Base-by-base conservation (phyloP, 2,888 invertebrate genomes). In the Abrostola triplasia region DNA sequence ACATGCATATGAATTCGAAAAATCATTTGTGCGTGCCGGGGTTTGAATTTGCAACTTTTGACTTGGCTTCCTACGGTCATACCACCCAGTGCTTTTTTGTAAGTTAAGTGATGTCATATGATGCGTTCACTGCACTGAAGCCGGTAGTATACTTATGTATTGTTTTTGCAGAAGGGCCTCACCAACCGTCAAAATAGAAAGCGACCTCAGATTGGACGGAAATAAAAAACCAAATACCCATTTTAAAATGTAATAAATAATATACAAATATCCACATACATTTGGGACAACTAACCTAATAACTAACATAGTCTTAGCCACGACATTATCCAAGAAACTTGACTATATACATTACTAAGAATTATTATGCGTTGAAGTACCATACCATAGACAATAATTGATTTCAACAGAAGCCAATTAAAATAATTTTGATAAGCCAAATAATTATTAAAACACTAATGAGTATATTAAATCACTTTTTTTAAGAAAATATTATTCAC, bases 181-280 rank as follows among this genome's bases (percentile, higher is more conserved):
- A n/a, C n/a, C n/a, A n/a, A n/a, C n/a, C n/a, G n/a, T n/a, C n/a
- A n/a, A n/a, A n/a, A n/a, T n/a, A n/a, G n/a, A n/a, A n/a, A n/a
- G n/a, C n/a, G n/a, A 11, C 40, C 48, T 24, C 38, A 36, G 24
- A n/a, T 40, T 36, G 2, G 5, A 9, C 9, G 0, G 0, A 7
- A 74, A 58, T 40, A 40, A 70, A 55, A 66, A 37, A 50, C 52
- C 41, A 63, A 44, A 24, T 52, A 58, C 79, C 80, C 80, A 73
- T 61, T 70, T 62, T 10, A 66, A 73, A 58, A 42, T 79, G 54
- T 80, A 77, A 73, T 80, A 70, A 78, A 78, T 72, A 80, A 73
- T 59, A 70, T 76, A 76, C 65, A 69, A 60, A 67, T 41, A 72
- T 63, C 53, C 68, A 71, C 55, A 56, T 57, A 59, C 50, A 47